A percentile compares a stretch with the other conserved stretches of the same genome.
phyloP scores from a whole-genome alignment of 2,113 vertebrate genomes.

The Dipodomys spectabilis region DNA sequence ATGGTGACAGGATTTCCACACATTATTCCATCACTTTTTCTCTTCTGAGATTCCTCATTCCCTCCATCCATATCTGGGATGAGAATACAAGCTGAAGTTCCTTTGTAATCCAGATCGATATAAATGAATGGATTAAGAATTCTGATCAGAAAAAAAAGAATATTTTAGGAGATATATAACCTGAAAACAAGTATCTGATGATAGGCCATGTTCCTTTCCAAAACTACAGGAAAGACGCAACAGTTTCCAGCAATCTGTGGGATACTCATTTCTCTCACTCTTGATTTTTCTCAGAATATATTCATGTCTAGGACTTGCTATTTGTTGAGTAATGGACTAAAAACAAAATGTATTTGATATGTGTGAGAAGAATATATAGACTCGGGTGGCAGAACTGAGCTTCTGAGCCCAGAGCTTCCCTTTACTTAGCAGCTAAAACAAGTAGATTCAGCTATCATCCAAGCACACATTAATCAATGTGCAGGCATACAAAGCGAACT shows the following conservation, averaged over 20 bases:
- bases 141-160: background rate
- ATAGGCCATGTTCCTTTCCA: background rate
- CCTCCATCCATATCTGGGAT: conserved; percentile 2
- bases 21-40: conserved; percentile 25
- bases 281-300: background rate
- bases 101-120: background rate
- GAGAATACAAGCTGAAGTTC: conserved; percentile 14
- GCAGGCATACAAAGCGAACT: background rate
- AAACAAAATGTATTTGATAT: background rate
- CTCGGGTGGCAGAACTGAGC: too few species aligned
- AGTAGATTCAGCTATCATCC: background rate
- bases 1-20: background rate
- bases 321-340: background rate
- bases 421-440: background rate
- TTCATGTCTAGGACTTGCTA: background rate
- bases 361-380: background rate
- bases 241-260: background rate
- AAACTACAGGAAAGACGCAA: background rate
- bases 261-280: background rate
- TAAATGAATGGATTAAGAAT: conserved; percentile 38
- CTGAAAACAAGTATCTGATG: background rate
- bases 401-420: background rate
- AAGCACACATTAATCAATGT: background rate
- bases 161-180: background rate
- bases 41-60: conserved; percentile 25